phyloP scores from a whole-genome alignment of 1,140 invertebrate genomes.

The Araneus ventricosus region DNA sequence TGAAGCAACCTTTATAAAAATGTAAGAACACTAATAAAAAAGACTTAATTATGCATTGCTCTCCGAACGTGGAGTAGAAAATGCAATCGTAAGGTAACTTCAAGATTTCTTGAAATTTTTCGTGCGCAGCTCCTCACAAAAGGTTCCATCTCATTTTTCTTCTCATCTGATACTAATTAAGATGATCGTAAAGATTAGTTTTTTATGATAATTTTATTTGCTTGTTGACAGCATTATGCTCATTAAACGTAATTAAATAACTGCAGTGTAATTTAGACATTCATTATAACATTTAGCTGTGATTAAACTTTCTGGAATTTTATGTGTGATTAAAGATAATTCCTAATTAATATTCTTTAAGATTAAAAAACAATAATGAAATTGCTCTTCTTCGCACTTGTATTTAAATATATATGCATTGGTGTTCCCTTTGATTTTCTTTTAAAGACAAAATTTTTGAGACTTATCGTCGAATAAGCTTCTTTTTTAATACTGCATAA shows the following conservation, averaged over 20 bases:
- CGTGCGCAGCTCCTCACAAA: neutral
- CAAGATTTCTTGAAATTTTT: neutral
- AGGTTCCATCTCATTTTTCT: neutral
- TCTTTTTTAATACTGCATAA: too few species aligned
- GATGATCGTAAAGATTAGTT: neutral
- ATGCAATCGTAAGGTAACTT: neutral
- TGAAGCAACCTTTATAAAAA: neutral
- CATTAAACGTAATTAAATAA: constrained; percentile 32
- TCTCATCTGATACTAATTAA: neutral
- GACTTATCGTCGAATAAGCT: too few species aligned
- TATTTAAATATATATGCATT: too few species aligned
- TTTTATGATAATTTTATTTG: constrained; percentile 22
- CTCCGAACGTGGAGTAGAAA: neutral
- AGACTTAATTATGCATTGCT: neutral
- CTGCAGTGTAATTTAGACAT: neutral
- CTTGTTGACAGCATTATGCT: neutral
- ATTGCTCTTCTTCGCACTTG: too few species aligned
- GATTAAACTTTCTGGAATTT: neutral
- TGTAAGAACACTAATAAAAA: neutral
- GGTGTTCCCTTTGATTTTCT: too few species aligned
- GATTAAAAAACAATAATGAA: neutral
- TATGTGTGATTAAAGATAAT: neutral
- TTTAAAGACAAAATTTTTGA: too few species aligned
- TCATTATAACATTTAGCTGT: neutral
- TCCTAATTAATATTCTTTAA: neutral